Conservation (phyloP, 2,113 vertebrate genomes). For the Microcebus griseorufus region DNA sequence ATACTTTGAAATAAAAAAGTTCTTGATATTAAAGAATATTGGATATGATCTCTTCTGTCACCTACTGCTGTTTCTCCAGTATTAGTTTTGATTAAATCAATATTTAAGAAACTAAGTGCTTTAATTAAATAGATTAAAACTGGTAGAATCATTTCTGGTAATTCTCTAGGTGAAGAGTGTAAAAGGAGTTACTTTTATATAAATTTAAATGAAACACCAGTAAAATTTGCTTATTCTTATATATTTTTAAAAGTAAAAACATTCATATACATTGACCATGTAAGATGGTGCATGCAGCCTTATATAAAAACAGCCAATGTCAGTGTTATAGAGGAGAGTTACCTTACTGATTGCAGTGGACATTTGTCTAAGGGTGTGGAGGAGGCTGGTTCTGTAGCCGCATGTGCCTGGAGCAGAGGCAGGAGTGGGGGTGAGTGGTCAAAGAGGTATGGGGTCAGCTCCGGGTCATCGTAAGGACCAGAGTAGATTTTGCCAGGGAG, state of each 20-base stretch:
- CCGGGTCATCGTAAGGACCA: neutral
- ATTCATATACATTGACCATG: rapidly evolving
- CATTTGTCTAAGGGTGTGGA: neutral
- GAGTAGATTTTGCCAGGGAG: neutral
- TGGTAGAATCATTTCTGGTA: neutral
- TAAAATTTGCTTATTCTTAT: neutral
- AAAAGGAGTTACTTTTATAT: neutral
- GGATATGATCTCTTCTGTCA: neutral
- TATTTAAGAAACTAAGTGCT: neutral
- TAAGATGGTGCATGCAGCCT: rapidly evolving
- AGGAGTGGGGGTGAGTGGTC: neutral
- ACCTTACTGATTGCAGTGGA: rapidly evolving
- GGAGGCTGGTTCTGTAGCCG: neutral
- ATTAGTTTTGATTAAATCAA: neutral
- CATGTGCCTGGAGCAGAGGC: neutral
- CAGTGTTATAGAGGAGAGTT: rapidly evolving
- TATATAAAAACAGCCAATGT: neutral
- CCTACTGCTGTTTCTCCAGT: neutral
- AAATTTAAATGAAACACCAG: neutral
- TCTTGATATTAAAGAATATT: neutral
- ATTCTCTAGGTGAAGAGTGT: neutral
- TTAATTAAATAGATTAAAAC: neutral
- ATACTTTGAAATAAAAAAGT: too few species aligned
- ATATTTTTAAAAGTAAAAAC: neutral
- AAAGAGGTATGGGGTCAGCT: neutral